Evolutionary conservation across 2,113 vertebrate genomes (phyloP), one percentile per base, ranked within the genome.

Genomic region (Gymnogyps californianus): DNA sequence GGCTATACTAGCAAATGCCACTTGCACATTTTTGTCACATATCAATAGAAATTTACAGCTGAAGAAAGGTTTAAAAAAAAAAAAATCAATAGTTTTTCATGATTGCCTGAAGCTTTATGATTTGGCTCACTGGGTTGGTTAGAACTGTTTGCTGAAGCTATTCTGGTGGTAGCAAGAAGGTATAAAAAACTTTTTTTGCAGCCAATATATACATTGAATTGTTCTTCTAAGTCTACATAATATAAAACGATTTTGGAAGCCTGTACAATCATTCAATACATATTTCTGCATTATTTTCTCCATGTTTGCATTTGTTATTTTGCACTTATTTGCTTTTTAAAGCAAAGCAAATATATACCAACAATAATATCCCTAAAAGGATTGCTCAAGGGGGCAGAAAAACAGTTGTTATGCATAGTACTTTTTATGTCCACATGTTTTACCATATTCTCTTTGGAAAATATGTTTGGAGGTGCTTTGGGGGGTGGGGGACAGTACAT

Each of bases 31-130:
- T 98, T 95, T 95, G 88, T 97, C 96, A 97, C 28, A 29, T 95
- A 97, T 88, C 97, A 97, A 80, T 95, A 96, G 88, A 96, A 98
- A 96, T 96, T 97, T 97, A 95, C 58, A 97, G 65, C 86, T 94
- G 26, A 94, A 89, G 74, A 97, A 97, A 96, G 59, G 52, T 42
- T 80, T 69, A 21, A 26, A 74, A 80, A 90, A 80, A 90, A 79
- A 90, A 74, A 93, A 89, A 82, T 96, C 98, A 95, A 96, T 97
- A 97, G 49, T 62, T 96, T 97, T 97, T 86, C 24, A 20, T 96
- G 86, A 96, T 61, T 97, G 87, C 96, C 96, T 89, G 89, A 78
- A 95, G 92, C 91, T 95, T 97, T 98, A 94, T 95, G 96, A 98
- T 97, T 96, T 98, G 94, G 77, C 82, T 98, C 84, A 92, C 94